Percentiles rank a stretch among this genome's conserved stretches.
Conservation (phyloP, 1,140 invertebrate genomes). For the Scylla paramamosain region DNA sequence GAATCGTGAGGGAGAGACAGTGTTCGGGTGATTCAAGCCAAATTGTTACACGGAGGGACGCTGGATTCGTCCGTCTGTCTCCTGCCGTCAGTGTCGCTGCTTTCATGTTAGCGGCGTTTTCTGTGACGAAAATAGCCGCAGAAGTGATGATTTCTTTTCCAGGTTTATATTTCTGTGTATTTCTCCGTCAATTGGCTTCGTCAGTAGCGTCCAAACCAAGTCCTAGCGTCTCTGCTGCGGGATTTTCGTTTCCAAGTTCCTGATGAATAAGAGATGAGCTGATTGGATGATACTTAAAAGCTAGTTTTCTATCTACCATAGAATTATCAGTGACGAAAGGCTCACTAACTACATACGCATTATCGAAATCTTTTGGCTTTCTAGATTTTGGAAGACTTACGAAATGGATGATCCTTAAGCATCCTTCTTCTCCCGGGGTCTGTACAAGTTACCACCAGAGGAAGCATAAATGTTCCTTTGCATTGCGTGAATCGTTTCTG, state of each 20-base stretch:
- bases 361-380: too few species aligned
- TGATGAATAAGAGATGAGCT: too few species aligned
- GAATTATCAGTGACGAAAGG: too few species aligned
- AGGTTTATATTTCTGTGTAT: neutral
- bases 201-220: neutral
- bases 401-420: too few species aligned
- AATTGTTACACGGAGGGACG: neutral
- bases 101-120: neutral
- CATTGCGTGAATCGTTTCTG: neutral
- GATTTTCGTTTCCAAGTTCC: too few species aligned
- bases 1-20: neutral
- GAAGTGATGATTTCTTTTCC: neutral
- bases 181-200: neutral
- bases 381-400: too few species aligned
- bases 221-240: too few species aligned
- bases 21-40: slow-evolving; percentile 11
- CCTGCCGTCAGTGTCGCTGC: neutral
- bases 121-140: neutral
- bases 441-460: too few species aligned
- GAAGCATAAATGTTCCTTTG: neutral
- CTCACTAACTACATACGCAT: too few species aligned
- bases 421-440: too few species aligned
- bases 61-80: neutral
- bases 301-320: too few species aligned
- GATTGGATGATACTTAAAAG: too few species aligned